Evolutionary conservation across 2,888 invertebrate genomes (phyloP).

Genomic region (Lepidocyrtinus sp.): DNA sequence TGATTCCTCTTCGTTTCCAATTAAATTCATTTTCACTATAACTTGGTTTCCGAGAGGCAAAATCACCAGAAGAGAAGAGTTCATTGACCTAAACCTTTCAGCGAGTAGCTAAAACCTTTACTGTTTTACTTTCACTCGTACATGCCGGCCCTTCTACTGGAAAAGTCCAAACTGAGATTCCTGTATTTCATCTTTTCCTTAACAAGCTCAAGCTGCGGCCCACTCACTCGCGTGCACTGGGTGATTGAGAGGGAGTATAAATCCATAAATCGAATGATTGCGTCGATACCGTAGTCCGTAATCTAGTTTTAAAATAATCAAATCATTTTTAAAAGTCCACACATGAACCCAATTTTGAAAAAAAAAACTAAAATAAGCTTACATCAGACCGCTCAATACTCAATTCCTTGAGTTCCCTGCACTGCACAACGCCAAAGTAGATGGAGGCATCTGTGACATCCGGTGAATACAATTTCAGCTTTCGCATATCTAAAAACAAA

Average conservation of each 20-base stretch:
- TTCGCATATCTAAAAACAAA: conserved; percentile 54
- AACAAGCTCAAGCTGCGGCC: conserved; percentile 61
- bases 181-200: conserved; percentile 62
- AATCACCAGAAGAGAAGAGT: too few species aligned
- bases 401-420: conserved; percentile 58
- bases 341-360: too few species aligned
- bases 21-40: too few species aligned
- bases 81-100: too few species aligned
- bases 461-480: conserved; percentile 51
- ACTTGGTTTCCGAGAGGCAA: too few species aligned
- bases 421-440: conserved; percentile 53
- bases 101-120: too few species aligned
- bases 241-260: conserved; percentile 59
- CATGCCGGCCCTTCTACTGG: conserved; percentile 52
- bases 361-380: too few species aligned
- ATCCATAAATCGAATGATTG: conserved; percentile 60
- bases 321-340: too few species aligned
- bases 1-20: neutral
- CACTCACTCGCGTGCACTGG: conserved; percentile 61
- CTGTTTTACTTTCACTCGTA: conserved; percentile 44
- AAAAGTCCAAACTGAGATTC: conserved; percentile 60
- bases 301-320: conserved; percentile 32
- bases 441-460: conserved; percentile 59
- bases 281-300: conserved; percentile 63
- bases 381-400: conserved; percentile 58